phyloP scores from a whole-genome alignment of 2,113 vertebrate genomes.

The Nothocercus julius region DNA sequence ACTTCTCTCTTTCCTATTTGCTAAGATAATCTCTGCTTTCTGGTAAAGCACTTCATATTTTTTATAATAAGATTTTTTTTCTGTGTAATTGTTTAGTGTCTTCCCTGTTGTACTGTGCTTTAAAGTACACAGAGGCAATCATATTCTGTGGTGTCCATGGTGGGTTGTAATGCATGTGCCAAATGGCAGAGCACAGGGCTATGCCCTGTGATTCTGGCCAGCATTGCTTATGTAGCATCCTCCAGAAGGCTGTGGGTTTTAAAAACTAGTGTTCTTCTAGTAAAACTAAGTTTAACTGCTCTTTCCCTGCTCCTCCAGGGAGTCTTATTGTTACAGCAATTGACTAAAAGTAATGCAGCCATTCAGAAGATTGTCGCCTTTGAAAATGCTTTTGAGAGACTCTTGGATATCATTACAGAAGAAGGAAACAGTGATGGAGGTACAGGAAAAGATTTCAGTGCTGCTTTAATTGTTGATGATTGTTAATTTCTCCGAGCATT shows the following conservation, averaged over 20 bases:
- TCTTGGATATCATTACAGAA: conserved; percentile 95
- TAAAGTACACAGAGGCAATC: rapidly evolving
- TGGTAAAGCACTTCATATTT: neutral
- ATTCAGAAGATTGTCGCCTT: conserved; percentile 99
- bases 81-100: neutral
- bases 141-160: rapidly evolving
- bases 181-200: rapidly evolving
- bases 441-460: conserved; percentile 53
- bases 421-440: conserved; percentile 97
- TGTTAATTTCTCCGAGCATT: rapidly evolving
- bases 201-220: neutral
- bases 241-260: neutral
- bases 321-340: conserved; percentile 90
- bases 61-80: neutral
- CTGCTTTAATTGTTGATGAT: neutral
- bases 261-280: neutral
- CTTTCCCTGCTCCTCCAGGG: conserved; percentile 77
- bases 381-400: conserved; percentile 96
- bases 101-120: neutral
- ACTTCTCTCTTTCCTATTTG: neutral
- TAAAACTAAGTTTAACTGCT: neutral
- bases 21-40: neutral
- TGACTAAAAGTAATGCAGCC: conserved; percentile 96
- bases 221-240: neutral
- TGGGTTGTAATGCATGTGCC: neutral